Conservation (phyloP, 2,888 invertebrate genomes). For the Mythimna loreyi region DNA sequence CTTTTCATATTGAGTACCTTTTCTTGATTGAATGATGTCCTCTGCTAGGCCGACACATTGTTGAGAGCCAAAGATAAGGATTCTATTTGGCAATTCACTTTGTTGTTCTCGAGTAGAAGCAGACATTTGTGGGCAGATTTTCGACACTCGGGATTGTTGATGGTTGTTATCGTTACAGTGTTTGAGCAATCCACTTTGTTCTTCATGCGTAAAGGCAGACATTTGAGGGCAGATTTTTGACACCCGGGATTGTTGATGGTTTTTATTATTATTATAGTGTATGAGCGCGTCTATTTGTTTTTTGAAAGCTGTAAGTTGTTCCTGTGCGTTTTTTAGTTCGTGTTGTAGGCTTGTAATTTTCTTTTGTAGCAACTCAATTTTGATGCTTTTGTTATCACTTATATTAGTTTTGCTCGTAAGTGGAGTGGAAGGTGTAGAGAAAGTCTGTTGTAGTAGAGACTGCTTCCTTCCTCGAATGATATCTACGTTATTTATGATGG, state of each 20-base stretch:
- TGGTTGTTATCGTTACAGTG: too few relatives aligned
- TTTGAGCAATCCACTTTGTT: background rate
- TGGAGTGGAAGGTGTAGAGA: background rate
- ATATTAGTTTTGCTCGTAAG: background rate
- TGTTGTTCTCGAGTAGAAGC: background rate
- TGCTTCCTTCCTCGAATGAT: background rate
- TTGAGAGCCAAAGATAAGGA: conserved; percentile 12
- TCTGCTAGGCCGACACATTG: conserved; percentile 7
- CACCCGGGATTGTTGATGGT: too few relatives aligned
- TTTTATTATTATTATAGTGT: background rate
- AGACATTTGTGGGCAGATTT: conserved; percentile 3
- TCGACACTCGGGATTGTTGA: too few relatives aligned
- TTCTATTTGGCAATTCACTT: background rate
- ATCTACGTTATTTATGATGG: background rate
- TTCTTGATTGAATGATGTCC: too few relatives aligned
- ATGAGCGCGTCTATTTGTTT: background rate
- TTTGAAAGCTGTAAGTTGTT: background rate
- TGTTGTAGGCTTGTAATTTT: background rate
- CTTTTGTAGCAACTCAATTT: conserved; percentile 1
- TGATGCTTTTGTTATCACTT: background rate
- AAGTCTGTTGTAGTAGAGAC: background rate
- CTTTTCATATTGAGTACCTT: background rate
- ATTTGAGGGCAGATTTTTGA: background rate
- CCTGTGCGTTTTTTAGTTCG: too few relatives aligned
- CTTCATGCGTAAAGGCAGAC: background rate